A percentile compares a stretch with the other conserved stretches of the same genome.
These are phyloP conservation scores for Merodon equestris DNA, from an alignment of 2,888 invertebrate species.

Conservation along the genomic window DNA sequence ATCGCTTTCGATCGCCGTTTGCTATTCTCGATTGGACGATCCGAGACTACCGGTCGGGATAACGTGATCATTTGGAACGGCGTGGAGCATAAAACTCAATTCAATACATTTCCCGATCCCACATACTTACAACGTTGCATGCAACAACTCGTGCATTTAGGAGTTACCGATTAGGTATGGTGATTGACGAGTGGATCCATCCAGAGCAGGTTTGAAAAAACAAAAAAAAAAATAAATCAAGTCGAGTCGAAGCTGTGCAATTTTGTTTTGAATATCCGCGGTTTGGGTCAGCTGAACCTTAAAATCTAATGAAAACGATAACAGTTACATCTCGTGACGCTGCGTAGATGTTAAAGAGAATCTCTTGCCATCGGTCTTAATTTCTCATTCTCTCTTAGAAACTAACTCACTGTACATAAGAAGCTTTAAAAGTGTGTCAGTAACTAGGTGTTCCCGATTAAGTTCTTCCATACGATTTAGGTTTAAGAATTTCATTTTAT, in stretches of 20 bases:
- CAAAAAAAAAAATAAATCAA: background rate
- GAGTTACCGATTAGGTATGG: conserved; percentile 77
- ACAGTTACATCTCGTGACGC: conserved; percentile 35
- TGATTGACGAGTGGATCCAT: too few relatives aligned
- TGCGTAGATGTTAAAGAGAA: conserved; percentile 25
- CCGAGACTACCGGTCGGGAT: conserved; percentile 93
- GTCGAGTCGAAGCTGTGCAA: conserved; percentile 73
- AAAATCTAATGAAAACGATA: conserved; percentile 19
- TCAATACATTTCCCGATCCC: conserved; percentile 88
- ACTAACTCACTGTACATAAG: conserved; percentile 52
- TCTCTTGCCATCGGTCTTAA: conserved; percentile 60
- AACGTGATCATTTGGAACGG: conserved; percentile 96
- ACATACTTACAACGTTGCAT: conserved; percentile 84
- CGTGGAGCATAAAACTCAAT: conserved; percentile 91
- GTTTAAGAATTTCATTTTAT: conserved; percentile 6
- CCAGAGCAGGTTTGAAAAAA: too few relatives aligned
- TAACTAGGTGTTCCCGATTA: conserved; percentile 63
- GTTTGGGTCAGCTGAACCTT: conserved; percentile 65
- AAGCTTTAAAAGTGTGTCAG: conserved; percentile 68
- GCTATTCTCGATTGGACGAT: conserved; percentile 92
- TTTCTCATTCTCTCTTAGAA: conserved; percentile 21
- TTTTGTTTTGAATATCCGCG: conserved; percentile 66
- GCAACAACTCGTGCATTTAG: conserved; percentile 79
- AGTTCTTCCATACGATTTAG: conserved; percentile 61
- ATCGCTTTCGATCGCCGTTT: conserved; percentile 90